Percentiles rank a stretch among this genome's conserved stretches.
These are phyloP conservation scores for Oncorhynchus keta DNA, from an alignment of 2,113 vertebrate species.

Conservation along the genomic window DNA sequence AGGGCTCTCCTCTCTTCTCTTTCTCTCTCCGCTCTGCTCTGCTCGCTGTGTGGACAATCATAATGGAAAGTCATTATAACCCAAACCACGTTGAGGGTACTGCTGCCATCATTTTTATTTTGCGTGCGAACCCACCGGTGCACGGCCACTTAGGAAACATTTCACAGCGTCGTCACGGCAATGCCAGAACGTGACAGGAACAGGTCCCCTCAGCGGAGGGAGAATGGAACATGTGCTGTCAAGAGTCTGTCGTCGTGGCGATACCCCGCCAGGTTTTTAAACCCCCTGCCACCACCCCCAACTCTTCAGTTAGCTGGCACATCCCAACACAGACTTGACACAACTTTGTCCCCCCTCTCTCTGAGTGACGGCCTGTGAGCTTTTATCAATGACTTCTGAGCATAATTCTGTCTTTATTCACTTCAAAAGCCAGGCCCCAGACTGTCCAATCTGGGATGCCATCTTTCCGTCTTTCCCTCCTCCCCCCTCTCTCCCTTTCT, in stretches of 20 bases:
- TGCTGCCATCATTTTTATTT: conserved; percentile 47
- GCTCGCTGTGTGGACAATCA: conserved; percentile 24
- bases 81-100: conserved; percentile 18
- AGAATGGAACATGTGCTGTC: conserved; percentile 5
- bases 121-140: conserved; percentile 40
- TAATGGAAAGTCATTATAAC: conserved; percentile 61
- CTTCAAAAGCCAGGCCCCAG: conserved; percentile 46
- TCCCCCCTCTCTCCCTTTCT: background rate
- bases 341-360: conserved; percentile 4
- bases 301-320: background rate
- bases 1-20: conserved; percentile 14
- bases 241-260: conserved; percentile 24
- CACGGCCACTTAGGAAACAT: conserved; percentile 31
- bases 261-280: conserved; percentile 27
- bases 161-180: conserved; percentile 13
- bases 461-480: conserved; percentile 35
- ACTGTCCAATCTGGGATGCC: conserved; percentile 49
- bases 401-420: conserved; percentile 46
- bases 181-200: background rate
- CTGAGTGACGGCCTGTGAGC: conserved; percentile 18
- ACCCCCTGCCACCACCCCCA: background rate
- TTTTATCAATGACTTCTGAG: conserved; percentile 44
- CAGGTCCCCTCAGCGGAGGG: conserved; percentile 8
- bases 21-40: background rate
- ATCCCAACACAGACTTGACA: conserved; percentile 31